Conservation (phyloP, 2,797 vertebrate species). For the Sebastolobus altivelis region DNA sequence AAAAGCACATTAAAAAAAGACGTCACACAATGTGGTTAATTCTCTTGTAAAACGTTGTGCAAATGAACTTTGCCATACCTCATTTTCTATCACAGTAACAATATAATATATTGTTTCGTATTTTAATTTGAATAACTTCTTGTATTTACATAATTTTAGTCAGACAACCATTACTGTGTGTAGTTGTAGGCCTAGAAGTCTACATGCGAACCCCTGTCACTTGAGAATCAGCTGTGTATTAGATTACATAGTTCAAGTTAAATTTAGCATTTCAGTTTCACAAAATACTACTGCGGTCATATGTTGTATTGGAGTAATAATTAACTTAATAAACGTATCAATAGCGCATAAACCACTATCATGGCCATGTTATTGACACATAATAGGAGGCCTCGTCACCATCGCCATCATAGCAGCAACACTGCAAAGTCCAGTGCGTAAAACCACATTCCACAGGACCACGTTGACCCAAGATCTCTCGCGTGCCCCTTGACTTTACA, state of each 20-base stretch:
- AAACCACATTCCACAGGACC: slow-evolving; percentile 41
- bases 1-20: background rate
- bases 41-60: background rate
- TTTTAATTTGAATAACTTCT: background rate
- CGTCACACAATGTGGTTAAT: too few species aligned
- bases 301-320: slow-evolving; percentile 8
- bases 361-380: background rate
- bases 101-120: background rate
- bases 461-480: slow-evolving; percentile 10
- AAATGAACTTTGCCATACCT: background rate
- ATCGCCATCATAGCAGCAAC: slow-evolving; percentile 27
- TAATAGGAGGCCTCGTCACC: background rate
- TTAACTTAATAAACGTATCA: slow-evolving; percentile 1
- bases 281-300: slow-evolving; percentile 57
- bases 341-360: background rate
- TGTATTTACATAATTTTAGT: background rate
- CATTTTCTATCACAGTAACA: background rate
- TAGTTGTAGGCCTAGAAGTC: slow-evolving; percentile 34
- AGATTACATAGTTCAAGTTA: slow-evolving; percentile 81
- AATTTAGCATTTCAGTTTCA: slow-evolving; percentile 81
- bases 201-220: slow-evolving; percentile 57
- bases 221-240: slow-evolving; percentile 76
- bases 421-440: slow-evolving; percentile 58
- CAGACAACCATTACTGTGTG: slow-evolving; percentile 10
- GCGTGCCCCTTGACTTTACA: slow-evolving; percentile 46